These are phyloP conservation scores for Chironomus tentans DNA, from an alignment of 2,888 invertebrate species.

Conservation along the genomic window DNA sequence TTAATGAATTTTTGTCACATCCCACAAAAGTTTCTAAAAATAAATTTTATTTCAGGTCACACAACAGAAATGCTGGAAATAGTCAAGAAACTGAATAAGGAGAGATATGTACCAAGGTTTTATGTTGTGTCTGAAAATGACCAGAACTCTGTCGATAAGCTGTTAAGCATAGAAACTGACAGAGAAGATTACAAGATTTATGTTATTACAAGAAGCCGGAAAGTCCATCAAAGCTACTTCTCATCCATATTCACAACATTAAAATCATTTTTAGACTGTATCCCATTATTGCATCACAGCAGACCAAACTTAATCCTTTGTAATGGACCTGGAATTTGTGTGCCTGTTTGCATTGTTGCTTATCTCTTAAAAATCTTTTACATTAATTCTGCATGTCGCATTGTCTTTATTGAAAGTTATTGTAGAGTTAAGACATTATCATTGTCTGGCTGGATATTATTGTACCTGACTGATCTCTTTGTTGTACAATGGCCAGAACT, in stretches of 20 bases:
- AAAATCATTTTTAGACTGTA: slow-evolving; percentile 55
- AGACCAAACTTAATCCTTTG: slow-evolving; percentile 76
- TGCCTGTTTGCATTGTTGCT: slow-evolving; percentile 77
- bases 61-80: slow-evolving; percentile 88
- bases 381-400: slow-evolving; percentile 54
- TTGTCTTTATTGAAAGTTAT: slow-evolving; percentile 90
- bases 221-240: slow-evolving; percentile 77
- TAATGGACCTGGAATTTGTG: slow-evolving; percentile 95
- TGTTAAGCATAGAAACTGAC: slow-evolving; percentile 46
- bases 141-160: slow-evolving; percentile 60
- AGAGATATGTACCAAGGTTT: slow-evolving; percentile 59
- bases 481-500: slow-evolving; percentile 90
- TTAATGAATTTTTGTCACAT: background rate
- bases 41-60: slow-evolving; percentile 68
- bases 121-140: slow-evolving; percentile 76
- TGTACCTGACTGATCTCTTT: slow-evolving; percentile 72
- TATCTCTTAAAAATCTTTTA: slow-evolving; percentile 62
- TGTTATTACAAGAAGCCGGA: slow-evolving; percentile 72
- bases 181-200: slow-evolving; percentile 43
- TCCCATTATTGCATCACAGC: slow-evolving; percentile 58
- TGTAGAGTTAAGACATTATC: slow-evolving; percentile 87
- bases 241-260: slow-evolving; percentile 72
- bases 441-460: slow-evolving; percentile 76
- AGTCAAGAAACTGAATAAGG: slow-evolving; percentile 50
- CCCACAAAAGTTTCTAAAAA: background rate